phyloP scores from a whole-genome alignment of 2,113 vertebrate species.

The Noctilio leporinus region DNA sequence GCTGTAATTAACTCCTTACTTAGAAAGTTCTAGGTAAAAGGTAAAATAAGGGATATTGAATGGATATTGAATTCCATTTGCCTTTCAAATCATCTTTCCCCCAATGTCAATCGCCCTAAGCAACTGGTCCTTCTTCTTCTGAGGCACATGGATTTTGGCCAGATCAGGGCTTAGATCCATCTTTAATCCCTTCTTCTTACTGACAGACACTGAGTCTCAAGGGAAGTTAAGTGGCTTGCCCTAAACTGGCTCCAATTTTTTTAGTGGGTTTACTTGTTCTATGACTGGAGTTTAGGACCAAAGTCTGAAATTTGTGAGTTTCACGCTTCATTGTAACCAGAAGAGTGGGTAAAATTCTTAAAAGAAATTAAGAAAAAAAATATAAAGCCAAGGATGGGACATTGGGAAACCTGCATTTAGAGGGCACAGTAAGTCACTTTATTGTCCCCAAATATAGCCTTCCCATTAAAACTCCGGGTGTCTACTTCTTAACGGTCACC shows the following conservation, averaged over 20 bases:
- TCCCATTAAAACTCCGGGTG: neutral
- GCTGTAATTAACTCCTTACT: neutral
- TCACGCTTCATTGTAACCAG: neutral
- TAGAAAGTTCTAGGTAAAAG: neutral
- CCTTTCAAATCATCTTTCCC: neutral
- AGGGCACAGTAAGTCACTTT: neutral
- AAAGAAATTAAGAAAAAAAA: neutral
- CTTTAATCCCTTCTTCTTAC: neutral
- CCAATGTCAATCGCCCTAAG: neutral
- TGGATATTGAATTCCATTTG: neutral
- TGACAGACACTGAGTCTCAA: neutral
- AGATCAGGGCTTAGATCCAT: neutral
- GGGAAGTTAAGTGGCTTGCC: neutral
- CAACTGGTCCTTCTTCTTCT: neutral
- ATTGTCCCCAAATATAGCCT: neutral
- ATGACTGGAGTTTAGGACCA: neutral
- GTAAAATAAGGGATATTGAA: neutral
- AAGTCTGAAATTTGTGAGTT: neutral
- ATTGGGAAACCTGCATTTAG: neutral
- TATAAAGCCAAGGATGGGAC: neutral
- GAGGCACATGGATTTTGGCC: fast-evolving
- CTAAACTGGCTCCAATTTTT: neutral
- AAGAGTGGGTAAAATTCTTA: neutral
- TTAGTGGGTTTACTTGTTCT: neutral
- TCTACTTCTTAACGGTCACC: neutral